Conservation (phyloP, 30 jellyfish, hydroid and myxozoan species). For the Hydra vulgaris region DNA sequence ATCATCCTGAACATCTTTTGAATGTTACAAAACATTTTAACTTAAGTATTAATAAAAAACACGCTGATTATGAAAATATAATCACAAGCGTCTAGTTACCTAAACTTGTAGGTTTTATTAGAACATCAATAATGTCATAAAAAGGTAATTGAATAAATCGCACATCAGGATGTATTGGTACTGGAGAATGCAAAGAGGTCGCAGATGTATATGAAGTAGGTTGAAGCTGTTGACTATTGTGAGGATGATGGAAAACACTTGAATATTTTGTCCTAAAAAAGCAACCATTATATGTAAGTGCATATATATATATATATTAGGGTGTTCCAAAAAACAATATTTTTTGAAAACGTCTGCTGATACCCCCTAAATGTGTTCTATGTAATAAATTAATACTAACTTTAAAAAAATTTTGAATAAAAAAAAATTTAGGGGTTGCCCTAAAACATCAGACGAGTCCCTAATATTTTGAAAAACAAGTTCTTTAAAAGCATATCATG, state of each 20-base stretch:
- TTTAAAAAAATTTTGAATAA: no score
- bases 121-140: slow-evolving; percentile 65
- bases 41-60: neutral
- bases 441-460: no score
- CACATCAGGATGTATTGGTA: slow-evolving; percentile 95
- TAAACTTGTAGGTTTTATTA: slow-evolving; percentile 69
- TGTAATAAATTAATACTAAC: no score
- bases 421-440: no score
- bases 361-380: no score
- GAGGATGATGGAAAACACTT: slow-evolving; percentile 5
- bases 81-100: slow-evolving; percentile 25
- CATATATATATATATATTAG: no score
- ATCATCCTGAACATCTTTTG: no score
- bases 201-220: neutral
- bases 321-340: no score
- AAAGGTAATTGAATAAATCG: slow-evolving; percentile 63
- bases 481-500: no score
- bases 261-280: slow-evolving; percentile 29
- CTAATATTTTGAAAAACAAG: no score
- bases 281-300: neutral
- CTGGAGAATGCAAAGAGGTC: neutral
- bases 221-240: neutral
- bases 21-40: no score
- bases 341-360: no score
- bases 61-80: neutral